phyloP scores from a whole-genome alignment of 2,888 invertebrate genomes.

The Dryococelus australis region DNA sequence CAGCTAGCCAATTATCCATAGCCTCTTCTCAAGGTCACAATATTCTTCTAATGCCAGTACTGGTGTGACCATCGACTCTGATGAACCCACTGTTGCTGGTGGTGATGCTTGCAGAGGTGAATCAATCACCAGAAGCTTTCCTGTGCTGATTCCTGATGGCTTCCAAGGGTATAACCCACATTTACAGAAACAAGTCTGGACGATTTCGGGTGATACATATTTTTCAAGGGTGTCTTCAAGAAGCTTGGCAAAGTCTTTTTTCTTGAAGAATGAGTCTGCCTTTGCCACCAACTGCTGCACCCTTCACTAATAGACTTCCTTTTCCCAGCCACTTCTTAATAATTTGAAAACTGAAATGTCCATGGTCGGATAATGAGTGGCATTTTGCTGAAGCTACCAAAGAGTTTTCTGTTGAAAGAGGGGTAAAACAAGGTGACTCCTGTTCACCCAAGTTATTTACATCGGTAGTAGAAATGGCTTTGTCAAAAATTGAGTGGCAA shows the following conservation, averaged over 20 bases:
- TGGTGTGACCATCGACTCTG: too few species aligned
- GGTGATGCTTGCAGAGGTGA: not conserved
- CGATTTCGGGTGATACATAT: not conserved
- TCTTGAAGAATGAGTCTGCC: constrained; percentile 50
- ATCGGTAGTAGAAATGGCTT: too few species aligned
- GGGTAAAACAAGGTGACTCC: too few species aligned
- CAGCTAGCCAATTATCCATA: too few species aligned
- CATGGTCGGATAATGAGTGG: constrained; percentile 56
- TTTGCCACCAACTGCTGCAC: constrained; percentile 47
- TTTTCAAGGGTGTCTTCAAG: not conserved
- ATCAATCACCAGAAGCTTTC: too few species aligned
- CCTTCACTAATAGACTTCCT: constrained; percentile 44
- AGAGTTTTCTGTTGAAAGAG: too few species aligned
- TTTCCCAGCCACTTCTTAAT: constrained; percentile 53
- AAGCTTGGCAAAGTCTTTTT: constrained; percentile 40
- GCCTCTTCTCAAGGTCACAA: too few species aligned
- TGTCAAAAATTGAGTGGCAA: too few species aligned
- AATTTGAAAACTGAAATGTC: constrained; percentile 55
- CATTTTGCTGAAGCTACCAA: constrained; percentile 55
- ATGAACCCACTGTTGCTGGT: too few species aligned
- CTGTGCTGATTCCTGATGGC: not conserved
- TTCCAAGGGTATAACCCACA: constrained; percentile 26
- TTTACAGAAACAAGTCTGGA: not conserved
- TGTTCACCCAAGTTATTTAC: too few species aligned
- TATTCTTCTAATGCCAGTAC: too few species aligned